A percentile compares a stretch with the other conserved stretches of the same genome.
Conservation (phyloP, 1,140 invertebrate species). For the Carposina sasakii region DNA sequence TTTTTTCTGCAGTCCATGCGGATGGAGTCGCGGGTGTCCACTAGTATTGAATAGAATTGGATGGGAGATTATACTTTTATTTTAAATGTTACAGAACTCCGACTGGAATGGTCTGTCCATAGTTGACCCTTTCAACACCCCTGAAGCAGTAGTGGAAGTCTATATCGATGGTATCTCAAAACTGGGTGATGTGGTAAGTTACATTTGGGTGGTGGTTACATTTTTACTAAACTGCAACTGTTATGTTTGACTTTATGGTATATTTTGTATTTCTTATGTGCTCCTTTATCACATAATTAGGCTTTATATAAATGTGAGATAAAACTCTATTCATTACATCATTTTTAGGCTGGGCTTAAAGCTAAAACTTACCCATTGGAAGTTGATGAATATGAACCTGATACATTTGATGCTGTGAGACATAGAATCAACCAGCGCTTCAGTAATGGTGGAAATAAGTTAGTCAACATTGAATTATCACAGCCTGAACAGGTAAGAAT, state of each 20-base stretch:
- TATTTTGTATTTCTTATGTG: no score
- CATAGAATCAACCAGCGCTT: constrained; percentile 74
- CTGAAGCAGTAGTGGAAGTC: constrained; percentile 83
- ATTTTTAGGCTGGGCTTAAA: constrained; percentile 52
- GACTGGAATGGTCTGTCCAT: constrained; percentile 82
- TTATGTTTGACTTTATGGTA: no score
- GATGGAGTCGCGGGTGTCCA: no score
- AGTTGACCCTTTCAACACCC: constrained; percentile 82
- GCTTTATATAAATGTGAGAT: no score
- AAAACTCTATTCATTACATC: constrained; percentile 8
- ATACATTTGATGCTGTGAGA: constrained; percentile 75
- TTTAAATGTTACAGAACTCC: constrained; percentile 70
- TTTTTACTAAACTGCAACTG: no score
- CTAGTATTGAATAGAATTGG: no score
- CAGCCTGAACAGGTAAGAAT: constrained; percentile 78
- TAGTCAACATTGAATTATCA: constrained; percentile 77
- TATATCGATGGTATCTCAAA: constrained; percentile 80
- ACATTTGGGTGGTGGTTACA: no score
- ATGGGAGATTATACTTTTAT: no score
- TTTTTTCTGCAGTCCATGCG: no score
- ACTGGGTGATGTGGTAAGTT: constrained; percentile 60
- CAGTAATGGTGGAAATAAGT: constrained; percentile 71
- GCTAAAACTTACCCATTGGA: constrained; percentile 75
- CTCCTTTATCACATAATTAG: no score
- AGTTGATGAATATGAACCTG: constrained; percentile 78